Conservation (phyloP, 1,140 invertebrate species). For the Epicauta chinensis region DNA sequence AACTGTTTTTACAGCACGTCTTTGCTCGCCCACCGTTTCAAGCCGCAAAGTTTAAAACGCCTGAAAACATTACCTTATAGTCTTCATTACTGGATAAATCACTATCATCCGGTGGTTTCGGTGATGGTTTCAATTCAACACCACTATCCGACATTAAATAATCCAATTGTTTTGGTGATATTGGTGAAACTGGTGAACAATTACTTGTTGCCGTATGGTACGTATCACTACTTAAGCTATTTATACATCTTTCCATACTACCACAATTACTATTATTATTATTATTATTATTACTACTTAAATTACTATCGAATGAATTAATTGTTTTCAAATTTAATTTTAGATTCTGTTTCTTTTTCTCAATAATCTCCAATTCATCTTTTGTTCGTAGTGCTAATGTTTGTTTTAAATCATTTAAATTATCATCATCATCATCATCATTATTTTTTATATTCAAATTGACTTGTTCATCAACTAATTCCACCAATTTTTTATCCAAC, state of each 20-base stretch:
- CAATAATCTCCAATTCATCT: constrained; percentile 44
- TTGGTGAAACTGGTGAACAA: constrained; percentile 35
- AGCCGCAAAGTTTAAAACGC: too few species aligned
- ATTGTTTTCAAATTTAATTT: constrained; percentile 41
- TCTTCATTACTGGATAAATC: constrained; percentile 38
- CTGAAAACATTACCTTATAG: constrained; percentile 22
- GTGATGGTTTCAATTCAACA: constrained; percentile 40
- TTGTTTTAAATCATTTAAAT: constrained; percentile 44
- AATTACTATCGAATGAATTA: constrained; percentile 33
- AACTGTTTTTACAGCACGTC: too few species aligned
- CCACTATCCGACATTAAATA: constrained; percentile 48
- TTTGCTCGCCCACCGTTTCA: too few species aligned
- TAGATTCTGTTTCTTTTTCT: constrained; percentile 45
- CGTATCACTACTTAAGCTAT: constrained; percentile 55
- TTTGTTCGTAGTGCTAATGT: constrained; percentile 45
- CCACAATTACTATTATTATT: constrained; percentile 14
- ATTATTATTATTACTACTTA: constrained; percentile 26
- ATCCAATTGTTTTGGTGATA: constrained; percentile 16
- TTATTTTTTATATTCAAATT: constrained; percentile 22
- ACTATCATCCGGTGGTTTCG: constrained; percentile 29
- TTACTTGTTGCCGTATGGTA: constrained; percentile 65
- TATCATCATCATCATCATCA: constrained; percentile 15
- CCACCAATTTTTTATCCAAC: constrained; percentile 56
- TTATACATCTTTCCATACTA: constrained; percentile 17
- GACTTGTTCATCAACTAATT: constrained; percentile 46